Conservation (phyloP, 2,113 vertebrate genomes). For the Otocyon megalotis region DNA sequence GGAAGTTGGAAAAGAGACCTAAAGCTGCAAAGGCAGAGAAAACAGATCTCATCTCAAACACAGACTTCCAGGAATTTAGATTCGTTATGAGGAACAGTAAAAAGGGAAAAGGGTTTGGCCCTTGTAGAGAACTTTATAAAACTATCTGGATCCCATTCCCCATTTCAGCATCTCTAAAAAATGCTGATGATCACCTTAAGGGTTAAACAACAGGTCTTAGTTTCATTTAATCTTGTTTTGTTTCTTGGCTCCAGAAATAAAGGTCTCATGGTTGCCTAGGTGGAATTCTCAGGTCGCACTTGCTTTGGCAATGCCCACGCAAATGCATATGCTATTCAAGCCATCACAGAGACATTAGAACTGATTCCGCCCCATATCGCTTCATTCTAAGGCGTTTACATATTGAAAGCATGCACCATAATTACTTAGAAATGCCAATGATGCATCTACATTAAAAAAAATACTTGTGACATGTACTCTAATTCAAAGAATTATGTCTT, state of each 20-base stretch:
- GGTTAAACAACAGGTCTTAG: constrained; percentile 39
- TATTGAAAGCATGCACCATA: constrained; percentile 5
- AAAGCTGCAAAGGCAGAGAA: constrained; percentile 65
- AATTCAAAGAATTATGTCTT: not conserved
- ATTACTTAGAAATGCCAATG: constrained; percentile 18
- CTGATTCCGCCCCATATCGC: not conserved
- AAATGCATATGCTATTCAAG: not conserved
- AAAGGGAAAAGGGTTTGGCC: not conserved
- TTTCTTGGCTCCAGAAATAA: constrained; percentile 18
- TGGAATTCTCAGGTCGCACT: not conserved
- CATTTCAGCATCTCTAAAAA: not conserved
- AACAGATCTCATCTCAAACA: constrained; percentile 70
- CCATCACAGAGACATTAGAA: not conserved
- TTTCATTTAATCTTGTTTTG: constrained; percentile 41
- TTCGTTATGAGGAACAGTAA: not conserved
- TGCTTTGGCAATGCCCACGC: not conserved
- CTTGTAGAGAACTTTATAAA: constrained; percentile 17
- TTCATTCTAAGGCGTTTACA: constrained; percentile 15
- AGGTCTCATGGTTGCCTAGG: not conserved
- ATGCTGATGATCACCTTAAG: not conserved
- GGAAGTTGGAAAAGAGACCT: constrained; percentile 76
- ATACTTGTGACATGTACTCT: not conserved
- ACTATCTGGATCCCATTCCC: not conserved
- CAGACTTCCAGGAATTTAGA: constrained; percentile 71
- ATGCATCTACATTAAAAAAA: not conserved